A percentile compares a stretch with the other conserved stretches of the same genome.
phyloP scores from a whole-genome alignment of 2,797 vertebrate genomes.

The Pipistrellus pipistrellus region DNA sequence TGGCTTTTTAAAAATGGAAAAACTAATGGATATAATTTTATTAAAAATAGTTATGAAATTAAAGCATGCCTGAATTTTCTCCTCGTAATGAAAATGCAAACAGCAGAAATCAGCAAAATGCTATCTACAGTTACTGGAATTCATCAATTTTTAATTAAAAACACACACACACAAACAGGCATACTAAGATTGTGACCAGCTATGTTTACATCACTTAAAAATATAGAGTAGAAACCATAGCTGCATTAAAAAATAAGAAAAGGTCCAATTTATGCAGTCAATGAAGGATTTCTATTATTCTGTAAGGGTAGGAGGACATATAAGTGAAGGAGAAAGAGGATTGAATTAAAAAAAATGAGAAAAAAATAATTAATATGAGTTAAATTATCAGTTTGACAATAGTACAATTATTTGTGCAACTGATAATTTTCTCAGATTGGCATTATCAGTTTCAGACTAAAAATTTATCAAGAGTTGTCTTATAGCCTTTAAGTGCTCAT shows the following conservation, averaged over 20 bases:
- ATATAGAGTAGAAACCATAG: background rate
- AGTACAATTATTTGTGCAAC: background rate
- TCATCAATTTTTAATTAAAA: background rate
- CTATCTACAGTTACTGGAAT: background rate
- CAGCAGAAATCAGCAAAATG: background rate
- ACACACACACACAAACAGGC: background rate
- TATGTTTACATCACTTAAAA: background rate
- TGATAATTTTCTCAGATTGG: background rate
- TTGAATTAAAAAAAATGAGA: background rate
- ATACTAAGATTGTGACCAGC: background rate
- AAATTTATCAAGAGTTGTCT: background rate
- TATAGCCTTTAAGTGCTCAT: background rate
- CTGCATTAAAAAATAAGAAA: background rate
- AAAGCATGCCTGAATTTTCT: background rate
- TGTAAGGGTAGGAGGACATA: background rate
- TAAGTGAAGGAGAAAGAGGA: background rate
- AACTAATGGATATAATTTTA: background rate
- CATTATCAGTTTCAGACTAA: background rate
- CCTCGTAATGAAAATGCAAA: slow-evolving; percentile 29
- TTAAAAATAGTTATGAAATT: background rate
- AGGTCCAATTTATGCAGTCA: background rate
- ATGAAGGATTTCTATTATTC: background rate
- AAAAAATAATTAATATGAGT: background rate
- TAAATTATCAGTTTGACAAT: background rate
- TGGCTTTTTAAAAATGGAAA: background rate